Base-by-base conservation (phyloP, 1,140 invertebrate genomes). In the Formica selysi region DNA sequence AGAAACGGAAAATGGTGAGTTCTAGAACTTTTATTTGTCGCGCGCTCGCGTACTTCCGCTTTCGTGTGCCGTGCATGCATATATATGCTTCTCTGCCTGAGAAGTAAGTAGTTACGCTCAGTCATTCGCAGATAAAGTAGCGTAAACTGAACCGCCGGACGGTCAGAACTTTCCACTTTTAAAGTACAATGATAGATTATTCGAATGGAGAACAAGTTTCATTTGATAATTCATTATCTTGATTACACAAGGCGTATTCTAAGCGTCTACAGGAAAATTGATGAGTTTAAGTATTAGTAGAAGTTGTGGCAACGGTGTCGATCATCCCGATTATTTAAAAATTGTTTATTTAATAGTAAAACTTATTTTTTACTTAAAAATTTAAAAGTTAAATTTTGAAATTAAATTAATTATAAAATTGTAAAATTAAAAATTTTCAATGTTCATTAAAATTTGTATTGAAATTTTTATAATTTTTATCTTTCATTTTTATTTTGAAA, bases 81-180 rank as follows among this genome's bases (percentile, higher is more conserved):
- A 6, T 51, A 0, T 51, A 51, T 51, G 16, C 16, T 51, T 51
- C 16, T 19, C 44, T 38, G 19, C n/a, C 19, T 19, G 10, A 38
- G 62, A 48, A 70, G 57, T 29, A 80, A 87, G 29, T 59, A 85
- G 73, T 87, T 85, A 70, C 61, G 29, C 36, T 26, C 59, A 70
- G 67, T 67, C 48, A 84, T 59, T 16, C 44, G n/a, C 48, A 62
- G 86, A 89, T 80, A 85, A 87, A 85, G 62, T 85, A 64, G 32
- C 51, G 41, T 76, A 65, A 83, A 65, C 65, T 32, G 41, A 79
- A 54, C 62, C 16, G n/a, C 32, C 29, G 32, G 62, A 38, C 44
- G n/a, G 51, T 16, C 62, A 1, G 19, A 79, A 68, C 76, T 79
- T 79, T 67, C 44, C 26, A 68, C 44, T 67, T 22, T 79, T 68